Percentiles rank a stretch among this genome's conserved stretches.
Conservation (phyloP, 2,113 vertebrate genomes). For the Verasper variegatus region DNA sequence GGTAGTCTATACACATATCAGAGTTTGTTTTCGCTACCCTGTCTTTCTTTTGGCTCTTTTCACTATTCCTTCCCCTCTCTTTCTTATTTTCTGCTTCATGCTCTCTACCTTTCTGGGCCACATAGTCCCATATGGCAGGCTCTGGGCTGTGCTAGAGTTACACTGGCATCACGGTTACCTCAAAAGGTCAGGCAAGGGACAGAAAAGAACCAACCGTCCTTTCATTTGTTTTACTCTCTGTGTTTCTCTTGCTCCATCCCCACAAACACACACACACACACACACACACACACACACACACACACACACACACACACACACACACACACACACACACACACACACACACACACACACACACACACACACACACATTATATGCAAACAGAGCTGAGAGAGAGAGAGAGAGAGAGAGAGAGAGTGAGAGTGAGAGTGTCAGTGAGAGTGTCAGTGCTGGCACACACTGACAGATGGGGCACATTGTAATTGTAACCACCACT, state of each 20-base stretch:
- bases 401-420: no score
- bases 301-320: no score
- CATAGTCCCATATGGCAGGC: slow-evolving; percentile 66
- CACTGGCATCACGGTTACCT: slow-evolving; percentile 59
- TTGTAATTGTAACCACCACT: slow-evolving; percentile 65
- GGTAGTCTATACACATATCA: no score
- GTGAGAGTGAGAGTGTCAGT: no score
- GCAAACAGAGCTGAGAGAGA: slow-evolving; percentile 74
- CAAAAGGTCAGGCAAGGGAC: slow-evolving; percentile 70
- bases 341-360: no score
- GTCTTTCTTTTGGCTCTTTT: slow-evolving; percentile 16
- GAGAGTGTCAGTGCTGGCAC: slow-evolving; percentile 61
- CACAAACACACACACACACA: neutral
- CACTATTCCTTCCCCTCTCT: neutral
- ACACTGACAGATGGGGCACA: slow-evolving; percentile 66
- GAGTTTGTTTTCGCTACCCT: neutral
- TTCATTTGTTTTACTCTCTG: slow-evolving; percentile 27
- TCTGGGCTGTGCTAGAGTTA: slow-evolving; percentile 63
- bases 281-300: no score
- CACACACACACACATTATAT: neutral
- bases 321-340: neutral
- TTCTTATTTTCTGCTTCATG: slow-evolving; percentile 56
- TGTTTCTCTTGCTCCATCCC: neutral
- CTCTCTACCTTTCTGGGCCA: slow-evolving; percentile 63
- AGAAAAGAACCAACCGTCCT: slow-evolving; percentile 44